These are phyloP conservation scores for Cosmia pyralina DNA, from an alignment of 2,888 invertebrate genomes.

Conservation along the genomic window DNA sequence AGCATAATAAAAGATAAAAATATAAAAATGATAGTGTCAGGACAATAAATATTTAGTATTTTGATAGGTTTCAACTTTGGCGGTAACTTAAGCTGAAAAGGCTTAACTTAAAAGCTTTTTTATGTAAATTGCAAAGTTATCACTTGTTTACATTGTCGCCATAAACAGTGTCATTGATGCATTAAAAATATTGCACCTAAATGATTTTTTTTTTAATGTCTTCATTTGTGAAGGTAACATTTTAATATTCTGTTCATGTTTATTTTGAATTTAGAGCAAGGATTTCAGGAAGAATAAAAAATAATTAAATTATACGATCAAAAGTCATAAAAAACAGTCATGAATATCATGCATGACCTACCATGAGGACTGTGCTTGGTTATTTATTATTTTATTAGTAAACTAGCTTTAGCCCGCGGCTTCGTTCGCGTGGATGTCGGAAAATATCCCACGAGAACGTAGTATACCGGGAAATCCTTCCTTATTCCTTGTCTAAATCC, in stretches of 20 bases:
- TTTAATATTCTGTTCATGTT: neutral
- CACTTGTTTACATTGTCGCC: conserved; percentile 11
- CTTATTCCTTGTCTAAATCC: no score
- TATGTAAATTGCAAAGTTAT: conserved; percentile 10
- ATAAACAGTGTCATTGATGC: conserved; percentile 5
- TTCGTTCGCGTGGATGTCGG: no score
- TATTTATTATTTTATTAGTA: neutral
- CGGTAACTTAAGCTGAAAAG: neutral
- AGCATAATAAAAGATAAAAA: no score
- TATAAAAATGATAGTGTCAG: no score
- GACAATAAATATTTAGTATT: neutral
- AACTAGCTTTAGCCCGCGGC: no score
- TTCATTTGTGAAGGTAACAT: conserved; percentile 18
- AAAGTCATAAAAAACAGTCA: neutral
- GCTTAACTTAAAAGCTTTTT: neutral
- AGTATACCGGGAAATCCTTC: no score
- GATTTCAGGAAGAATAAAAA: conserved; percentile 18
- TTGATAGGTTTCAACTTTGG: neutral
- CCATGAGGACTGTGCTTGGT: neutral
- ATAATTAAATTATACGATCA: neutral
- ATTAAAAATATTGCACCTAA: neutral
- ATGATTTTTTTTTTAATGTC: no score
- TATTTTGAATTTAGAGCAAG: conserved; percentile 36
- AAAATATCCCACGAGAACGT: no score
- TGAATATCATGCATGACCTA: neutral